Percentiles rank a stretch among this genome's conserved stretches.
phyloP scores from a whole-genome alignment of 2,888 invertebrate species.

The Gymnoscelis rufifasciata region DNA sequence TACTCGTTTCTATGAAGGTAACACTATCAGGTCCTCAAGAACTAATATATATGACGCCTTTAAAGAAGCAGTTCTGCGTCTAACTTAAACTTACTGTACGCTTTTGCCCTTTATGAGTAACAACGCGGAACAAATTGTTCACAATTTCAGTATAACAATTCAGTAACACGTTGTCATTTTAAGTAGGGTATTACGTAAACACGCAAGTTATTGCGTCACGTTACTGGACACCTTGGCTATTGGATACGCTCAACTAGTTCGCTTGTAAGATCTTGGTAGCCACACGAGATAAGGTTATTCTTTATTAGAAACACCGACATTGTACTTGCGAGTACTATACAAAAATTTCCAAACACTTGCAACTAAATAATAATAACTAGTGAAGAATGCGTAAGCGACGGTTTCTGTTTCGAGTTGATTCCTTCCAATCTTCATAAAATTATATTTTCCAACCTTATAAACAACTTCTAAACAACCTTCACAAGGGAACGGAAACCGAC shows the following conservation, averaged over 20 bases:
- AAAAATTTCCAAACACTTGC: no score
- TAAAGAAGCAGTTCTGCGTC: neutral
- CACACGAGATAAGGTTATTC: neutral
- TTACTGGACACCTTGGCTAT: conserved; percentile 27
- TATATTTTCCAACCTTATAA: no score
- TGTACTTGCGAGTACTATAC: no score
- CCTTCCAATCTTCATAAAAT: no score
- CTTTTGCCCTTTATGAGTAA: conserved; percentile 58
- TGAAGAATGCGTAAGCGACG: no score
- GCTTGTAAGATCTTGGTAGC: conserved; percentile 37
- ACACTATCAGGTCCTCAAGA: no score
- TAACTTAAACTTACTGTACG: neutral
- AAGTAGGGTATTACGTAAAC: conserved; percentile 58
- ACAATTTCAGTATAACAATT: conserved; percentile 39
- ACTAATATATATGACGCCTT: neutral
- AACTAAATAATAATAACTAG: no score
- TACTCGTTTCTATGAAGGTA: no score
- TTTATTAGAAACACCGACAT: no score
- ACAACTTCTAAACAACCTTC: no score
- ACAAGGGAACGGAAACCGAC: no score
- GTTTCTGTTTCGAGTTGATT: no score
- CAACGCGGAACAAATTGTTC: conserved; percentile 64
- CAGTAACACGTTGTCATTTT: conserved; percentile 56
- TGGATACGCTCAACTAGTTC: conserved; percentile 48
- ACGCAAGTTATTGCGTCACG: conserved; percentile 54